These are phyloP conservation scores for Cavia aperea DNA, from an alignment of 2,113 vertebrate species.

Conservation along the genomic window DNA sequence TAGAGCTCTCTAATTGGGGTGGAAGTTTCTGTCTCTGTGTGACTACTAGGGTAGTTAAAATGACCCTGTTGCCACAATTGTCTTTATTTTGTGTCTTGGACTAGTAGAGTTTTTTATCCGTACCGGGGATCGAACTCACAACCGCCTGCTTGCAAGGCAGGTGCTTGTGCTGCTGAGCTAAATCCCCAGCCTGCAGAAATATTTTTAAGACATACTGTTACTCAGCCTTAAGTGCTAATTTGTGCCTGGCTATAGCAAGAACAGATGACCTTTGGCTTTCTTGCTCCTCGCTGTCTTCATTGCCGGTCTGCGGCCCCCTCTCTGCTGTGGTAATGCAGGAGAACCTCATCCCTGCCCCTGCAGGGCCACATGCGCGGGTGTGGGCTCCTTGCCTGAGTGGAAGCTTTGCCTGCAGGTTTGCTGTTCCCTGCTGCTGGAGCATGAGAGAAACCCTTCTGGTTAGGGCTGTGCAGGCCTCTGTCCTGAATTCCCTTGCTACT, in stretches of 20 bases:
- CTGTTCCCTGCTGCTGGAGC: background rate
- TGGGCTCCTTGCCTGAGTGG: background rate
- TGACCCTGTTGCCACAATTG: background rate
- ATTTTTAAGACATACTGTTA: background rate
- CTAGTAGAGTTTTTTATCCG: background rate
- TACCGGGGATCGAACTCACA: too few species aligned
- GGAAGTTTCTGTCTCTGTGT: background rate
- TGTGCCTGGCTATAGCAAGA: background rate
- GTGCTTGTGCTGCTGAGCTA: too few species aligned
- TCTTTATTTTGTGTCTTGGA: conserved; percentile 2
- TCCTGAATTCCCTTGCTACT: background rate
- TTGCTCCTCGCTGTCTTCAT: background rate
- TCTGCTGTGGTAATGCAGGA: background rate
- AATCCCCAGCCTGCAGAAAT: background rate
- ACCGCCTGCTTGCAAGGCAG: too few species aligned
- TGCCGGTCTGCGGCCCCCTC: background rate
- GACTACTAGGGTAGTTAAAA: background rate
- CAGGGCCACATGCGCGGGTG: background rate
- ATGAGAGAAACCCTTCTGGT: background rate
- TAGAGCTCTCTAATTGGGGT: background rate
- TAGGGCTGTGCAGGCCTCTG: background rate
- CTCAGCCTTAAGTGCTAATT: background rate
- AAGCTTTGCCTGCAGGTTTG: background rate
- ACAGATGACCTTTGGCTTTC: background rate
- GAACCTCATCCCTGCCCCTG: accelerated